phyloP scores from a whole-genome alignment of 2,888 invertebrate genomes.

The Periphyllus acericola region DNA sequence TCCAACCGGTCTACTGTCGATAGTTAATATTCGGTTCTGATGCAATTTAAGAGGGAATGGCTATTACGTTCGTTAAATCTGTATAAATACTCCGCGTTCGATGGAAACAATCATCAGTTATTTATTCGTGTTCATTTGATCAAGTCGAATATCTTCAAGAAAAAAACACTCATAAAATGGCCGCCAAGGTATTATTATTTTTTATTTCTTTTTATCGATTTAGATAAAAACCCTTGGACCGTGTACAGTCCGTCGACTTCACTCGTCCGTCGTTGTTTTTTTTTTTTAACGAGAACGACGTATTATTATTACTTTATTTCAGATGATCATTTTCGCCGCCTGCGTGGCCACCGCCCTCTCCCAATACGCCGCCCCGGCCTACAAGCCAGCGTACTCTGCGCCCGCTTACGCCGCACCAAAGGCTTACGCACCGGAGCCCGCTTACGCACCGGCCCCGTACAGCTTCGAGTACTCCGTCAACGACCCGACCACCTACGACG shows the following conservation, averaged over 20 bases:
- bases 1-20: constrained; percentile 33
- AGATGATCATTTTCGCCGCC: constrained; percentile 44
- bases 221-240: not conserved
- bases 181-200: constrained; percentile 39
- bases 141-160: constrained; percentile 4
- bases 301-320: not conserved
- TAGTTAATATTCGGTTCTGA: constrained; percentile 2
- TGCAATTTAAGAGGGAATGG: not conserved
- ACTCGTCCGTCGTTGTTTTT: not conserved
- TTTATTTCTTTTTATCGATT: not conserved
- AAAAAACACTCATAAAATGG: constrained; percentile 37
- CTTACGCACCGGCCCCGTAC: constrained; percentile 44
- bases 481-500: constrained; percentile 54
- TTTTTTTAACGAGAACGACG: not conserved
- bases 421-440: constrained; percentile 59
- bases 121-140: constrained; percentile 15
- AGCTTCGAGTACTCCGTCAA: constrained; percentile 57
- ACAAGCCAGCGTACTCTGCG: constrained; percentile 9
- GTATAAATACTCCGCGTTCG: constrained; percentile 32
- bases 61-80: constrained; percentile 25
- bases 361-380: constrained; percentile 41
- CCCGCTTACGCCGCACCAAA: constrained; percentile 52
- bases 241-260: not conserved
- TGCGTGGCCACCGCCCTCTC: constrained; percentile 46
- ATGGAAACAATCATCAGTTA: constrained; percentile 34